Evolutionary conservation across 2,113 vertebrate species (phyloP).

Genomic region (Rattus rattus): DNA sequence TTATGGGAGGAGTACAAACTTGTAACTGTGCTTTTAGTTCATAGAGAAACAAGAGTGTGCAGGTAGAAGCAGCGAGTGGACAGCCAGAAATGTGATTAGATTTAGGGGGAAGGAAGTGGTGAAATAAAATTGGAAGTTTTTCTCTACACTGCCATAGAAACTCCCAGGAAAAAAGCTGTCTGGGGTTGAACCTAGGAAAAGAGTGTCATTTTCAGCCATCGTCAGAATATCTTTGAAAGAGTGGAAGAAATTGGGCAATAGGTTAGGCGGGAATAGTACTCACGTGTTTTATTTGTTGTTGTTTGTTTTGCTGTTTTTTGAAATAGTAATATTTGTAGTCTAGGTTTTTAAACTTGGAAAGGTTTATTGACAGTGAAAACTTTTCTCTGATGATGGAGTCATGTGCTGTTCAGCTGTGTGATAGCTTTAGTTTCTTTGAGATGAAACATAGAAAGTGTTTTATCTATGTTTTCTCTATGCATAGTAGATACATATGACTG

Average conservation of each 20-base stretch:
- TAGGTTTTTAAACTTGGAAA: slow-evolving; percentile 27
- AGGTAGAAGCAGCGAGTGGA: neutral
- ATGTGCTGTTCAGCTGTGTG: neutral
- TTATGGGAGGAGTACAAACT: slow-evolving; percentile 15
- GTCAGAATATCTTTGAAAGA: neutral
- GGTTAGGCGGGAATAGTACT: neutral
- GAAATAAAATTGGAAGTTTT: neutral
- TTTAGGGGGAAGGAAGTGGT: neutral
- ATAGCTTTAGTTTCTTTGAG: slow-evolving; percentile 41
- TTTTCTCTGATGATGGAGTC: neutral
- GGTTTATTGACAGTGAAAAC: neutral
- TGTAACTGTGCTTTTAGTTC: slow-evolving; percentile 25
- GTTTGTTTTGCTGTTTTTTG: neutral
- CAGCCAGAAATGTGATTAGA: neutral
- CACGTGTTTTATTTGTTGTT: neutral
- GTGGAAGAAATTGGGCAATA: neutral
- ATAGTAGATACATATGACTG: neutral
- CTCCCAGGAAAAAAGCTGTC: neutral
- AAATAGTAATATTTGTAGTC: neutral
- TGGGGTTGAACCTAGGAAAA: slow-evolving; percentile 22
- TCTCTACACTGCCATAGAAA: neutral
- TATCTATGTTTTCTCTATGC: neutral
- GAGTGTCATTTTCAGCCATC: neutral
- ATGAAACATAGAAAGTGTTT: neutral
- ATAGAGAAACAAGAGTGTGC: neutral